Evolutionary conservation across 2,888 invertebrate genomes (phyloP), one percentile per base, ranked within the genome.

Genomic region (Eubasilissa splendida): DNA sequence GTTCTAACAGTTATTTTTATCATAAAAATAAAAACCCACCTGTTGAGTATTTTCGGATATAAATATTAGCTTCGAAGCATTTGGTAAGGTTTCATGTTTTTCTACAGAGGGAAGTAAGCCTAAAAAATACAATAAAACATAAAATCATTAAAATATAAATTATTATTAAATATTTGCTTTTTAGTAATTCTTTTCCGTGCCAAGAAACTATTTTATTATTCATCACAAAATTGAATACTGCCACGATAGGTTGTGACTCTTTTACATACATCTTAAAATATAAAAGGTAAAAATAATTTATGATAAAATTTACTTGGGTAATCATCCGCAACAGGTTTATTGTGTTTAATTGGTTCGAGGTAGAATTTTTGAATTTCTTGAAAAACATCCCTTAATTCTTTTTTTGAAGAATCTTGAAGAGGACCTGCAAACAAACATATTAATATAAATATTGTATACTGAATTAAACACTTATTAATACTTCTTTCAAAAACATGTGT

Each of bases 381-480:
- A 75, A 76, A 65, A 53, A 76, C n/a, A n/a, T 60, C 63, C 52
- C 12, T n/a, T 52, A 76, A 65, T 33, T 65, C 33, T 54, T 76
- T 52, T n/a, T 76, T 76, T 33, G 52, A 65, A n/a, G 59, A n/a
- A 53, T 54, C 76, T 54, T 52, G 11, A 52, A 76, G 65, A 53
- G 52, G 65, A n/a, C 76, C 76, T 73, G 11, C 12, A 73, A 73
- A 33, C 14, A 71, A 12, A 50, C 22, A 1, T 22, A 22, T 22
- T 22, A 22, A 22, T 22, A 22, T 58, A 10, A n/a, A 58, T 58
- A 42, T 58, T 4, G 4, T 58, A 4, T n/a, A n/a, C n/a, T n/a
- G n/a, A n/a, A n/a, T 58, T 58, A 58, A 42, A 5, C 4, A 42
- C 7, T 42, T 42, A 42, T 42, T 42, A 42, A 4, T 42, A 42